These are phyloP conservation scores for Nipponacmea schrenckii DNA, from an alignment of 2,888 invertebrate genomes.

Conservation along the genomic window DNA sequence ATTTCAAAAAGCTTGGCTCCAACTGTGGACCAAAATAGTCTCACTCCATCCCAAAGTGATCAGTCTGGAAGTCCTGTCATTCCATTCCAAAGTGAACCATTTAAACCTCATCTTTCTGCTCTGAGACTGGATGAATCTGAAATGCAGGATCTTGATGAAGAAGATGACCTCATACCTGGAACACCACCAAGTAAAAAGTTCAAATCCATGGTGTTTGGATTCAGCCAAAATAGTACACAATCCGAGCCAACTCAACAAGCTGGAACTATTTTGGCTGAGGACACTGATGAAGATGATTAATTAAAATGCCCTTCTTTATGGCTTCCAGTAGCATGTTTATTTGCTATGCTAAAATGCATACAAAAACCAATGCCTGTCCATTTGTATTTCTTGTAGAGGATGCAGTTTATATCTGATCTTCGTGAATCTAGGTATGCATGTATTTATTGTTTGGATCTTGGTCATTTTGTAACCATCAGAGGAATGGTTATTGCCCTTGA, in stretches of 20 bases:
- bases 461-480: no score
- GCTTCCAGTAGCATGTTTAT: no score
- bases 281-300: constrained; percentile 76
- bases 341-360: no score
- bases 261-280: constrained; percentile 75
- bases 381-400: no score
- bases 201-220: constrained; percentile 56
- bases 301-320: no score
- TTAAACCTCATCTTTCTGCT: not conserved
- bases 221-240: constrained; percentile 47
- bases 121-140: not conserved
- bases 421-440: no score
- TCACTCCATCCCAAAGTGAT: not conserved
- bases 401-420: no score
- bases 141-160: constrained; percentile 31
- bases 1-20: constrained; percentile 23
- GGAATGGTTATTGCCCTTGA: no score
- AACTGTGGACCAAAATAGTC: not conserved
- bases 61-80: constrained; percentile 39
- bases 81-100: constrained; percentile 32
- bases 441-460: no score
- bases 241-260: constrained; percentile 24
- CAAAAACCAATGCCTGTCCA: no score
- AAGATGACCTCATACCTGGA: constrained; percentile 72
- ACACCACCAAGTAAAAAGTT: constrained; percentile 74